A percentile compares a stretch with the other conserved stretches of the same genome.
Conservation (phyloP, 2,888 invertebrate genomes). For the Amitus sp. region DNA sequence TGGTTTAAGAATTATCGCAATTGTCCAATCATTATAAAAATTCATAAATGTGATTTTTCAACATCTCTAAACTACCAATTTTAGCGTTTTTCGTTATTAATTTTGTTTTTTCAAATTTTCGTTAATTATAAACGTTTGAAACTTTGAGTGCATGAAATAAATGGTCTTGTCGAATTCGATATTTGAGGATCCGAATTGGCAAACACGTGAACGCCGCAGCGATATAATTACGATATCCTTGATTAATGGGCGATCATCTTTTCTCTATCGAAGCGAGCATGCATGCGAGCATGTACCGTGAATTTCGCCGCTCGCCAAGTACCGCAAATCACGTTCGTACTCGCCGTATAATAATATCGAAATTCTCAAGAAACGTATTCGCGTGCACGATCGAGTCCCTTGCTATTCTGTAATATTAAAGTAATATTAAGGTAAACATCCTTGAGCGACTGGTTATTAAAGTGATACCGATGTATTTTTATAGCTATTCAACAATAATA, state of each 20-base stretch:
- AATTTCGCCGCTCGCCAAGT: constrained; percentile 21
- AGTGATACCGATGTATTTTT: constrained; percentile 53
- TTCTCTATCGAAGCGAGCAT: not conserved
- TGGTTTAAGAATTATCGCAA: too few relatives aligned
- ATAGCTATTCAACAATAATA: constrained; percentile 52
- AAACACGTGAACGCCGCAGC: constrained; percentile 2
- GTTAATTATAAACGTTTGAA: too few relatives aligned
- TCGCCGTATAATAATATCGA: constrained; percentile 30
- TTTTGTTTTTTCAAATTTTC: too few relatives aligned
- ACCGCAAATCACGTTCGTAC: constrained; percentile 26
- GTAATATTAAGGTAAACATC: constrained; percentile 62
- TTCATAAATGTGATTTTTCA: too few relatives aligned
- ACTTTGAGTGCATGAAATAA: too few relatives aligned
- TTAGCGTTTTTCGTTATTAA: too few relatives aligned
- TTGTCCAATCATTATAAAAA: too few relatives aligned
- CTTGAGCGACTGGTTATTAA: constrained; percentile 59
- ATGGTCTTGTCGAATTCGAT: too few relatives aligned
- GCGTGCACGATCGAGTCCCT: constrained; percentile 29
- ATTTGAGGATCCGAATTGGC: constrained; percentile 21
- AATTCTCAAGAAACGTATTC: constrained; percentile 33
- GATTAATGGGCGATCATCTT: constrained; percentile 4
- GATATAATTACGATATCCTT: not conserved
- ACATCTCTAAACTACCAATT: too few relatives aligned
- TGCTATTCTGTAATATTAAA: constrained; percentile 57
- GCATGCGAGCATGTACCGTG: constrained; percentile 26